Evolutionary conservation across 2,797 vertebrate species (phyloP).

Genomic region (Cossypha dichroa): DNA sequence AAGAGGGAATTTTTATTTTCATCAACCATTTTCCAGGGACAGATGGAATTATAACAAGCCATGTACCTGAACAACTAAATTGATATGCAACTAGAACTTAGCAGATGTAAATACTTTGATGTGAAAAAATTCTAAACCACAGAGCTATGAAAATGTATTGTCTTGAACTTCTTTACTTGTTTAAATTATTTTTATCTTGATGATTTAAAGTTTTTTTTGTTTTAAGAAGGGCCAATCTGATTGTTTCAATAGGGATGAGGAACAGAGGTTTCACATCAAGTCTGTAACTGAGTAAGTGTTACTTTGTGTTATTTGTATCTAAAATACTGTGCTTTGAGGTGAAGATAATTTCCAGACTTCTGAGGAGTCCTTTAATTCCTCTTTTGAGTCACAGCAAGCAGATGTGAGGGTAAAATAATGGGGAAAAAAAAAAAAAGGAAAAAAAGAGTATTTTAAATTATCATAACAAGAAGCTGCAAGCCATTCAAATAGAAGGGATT

Average conservation of each 20-base stretch:
- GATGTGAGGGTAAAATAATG: background rate
- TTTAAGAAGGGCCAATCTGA: background rate
- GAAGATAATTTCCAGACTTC: background rate
- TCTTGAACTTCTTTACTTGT: background rate
- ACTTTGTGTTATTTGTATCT: background rate
- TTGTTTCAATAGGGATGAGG: background rate
- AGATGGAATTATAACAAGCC: background rate
- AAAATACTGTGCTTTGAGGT: background rate
- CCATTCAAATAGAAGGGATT: background rate
- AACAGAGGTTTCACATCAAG: background rate
- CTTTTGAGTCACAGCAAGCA: background rate
- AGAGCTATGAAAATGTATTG: background rate
- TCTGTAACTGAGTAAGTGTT: background rate
- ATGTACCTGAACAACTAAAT: background rate
- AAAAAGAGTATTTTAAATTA: background rate
- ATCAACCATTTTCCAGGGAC: background rate
- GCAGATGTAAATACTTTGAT: background rate
- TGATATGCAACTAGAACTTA: background rate
- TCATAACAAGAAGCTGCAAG: background rate
- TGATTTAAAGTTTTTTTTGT: background rate
- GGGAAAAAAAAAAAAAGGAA: accelerated
- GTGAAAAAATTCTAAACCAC: background rate
- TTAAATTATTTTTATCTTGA: background rate
- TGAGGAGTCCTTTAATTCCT: background rate
- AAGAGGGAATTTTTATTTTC: background rate